These are phyloP conservation scores for Cyrtodaria siliqua DNA, from an alignment of 2,888 invertebrate genomes.

Conservation along the genomic window DNA sequence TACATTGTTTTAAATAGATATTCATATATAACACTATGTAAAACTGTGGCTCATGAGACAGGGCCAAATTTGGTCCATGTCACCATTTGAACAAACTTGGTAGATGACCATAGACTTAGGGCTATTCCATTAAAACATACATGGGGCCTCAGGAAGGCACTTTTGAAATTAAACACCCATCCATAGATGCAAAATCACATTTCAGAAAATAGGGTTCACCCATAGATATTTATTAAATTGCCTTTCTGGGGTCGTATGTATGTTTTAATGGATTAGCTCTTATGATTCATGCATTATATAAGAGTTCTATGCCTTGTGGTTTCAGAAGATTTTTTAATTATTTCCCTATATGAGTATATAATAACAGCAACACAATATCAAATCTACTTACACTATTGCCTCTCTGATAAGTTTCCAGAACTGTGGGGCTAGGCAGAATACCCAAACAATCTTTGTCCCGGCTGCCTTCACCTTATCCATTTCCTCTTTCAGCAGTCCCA, in stretches of 20 bases:
- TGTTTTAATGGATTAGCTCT: slow-evolving; percentile 2
- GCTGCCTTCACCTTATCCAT: slow-evolving; percentile 56
- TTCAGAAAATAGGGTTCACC: neutral
- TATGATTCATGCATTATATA: no score
- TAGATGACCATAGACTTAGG: neutral
- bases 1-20: no score
- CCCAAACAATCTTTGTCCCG: slow-evolving; percentile 58
- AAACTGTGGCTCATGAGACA: no score
- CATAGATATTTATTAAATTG: neutral
- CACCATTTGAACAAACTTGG: no score
- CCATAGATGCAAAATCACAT: neutral
- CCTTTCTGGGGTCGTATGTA: neutral
- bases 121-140: slow-evolving; percentile 1
- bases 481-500: slow-evolving; percentile 37
- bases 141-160: no score
- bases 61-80: no score
- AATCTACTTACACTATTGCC: slow-evolving; percentile 55
- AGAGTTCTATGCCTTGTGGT: no score
- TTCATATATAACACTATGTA: no score
- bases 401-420: slow-evolving; percentile 59
- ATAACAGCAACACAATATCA: no score
- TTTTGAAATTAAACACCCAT: no score
- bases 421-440: slow-evolving; percentile 58
- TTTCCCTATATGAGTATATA: no score
- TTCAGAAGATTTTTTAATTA: no score